phyloP scores from a whole-genome alignment of 2,888 invertebrate species.

The Dryococelus australis region DNA sequence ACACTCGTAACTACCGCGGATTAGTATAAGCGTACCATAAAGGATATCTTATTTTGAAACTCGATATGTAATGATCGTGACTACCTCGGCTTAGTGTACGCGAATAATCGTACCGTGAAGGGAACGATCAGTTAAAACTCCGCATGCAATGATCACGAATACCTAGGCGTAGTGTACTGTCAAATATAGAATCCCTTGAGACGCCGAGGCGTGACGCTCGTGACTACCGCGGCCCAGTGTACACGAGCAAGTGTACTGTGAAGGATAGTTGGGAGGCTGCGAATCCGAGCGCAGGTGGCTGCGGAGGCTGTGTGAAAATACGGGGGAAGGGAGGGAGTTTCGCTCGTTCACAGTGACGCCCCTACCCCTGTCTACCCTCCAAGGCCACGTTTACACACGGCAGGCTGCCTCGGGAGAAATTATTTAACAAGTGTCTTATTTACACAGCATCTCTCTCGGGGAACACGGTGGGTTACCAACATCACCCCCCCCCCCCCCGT shows the following conservation, averaged over 20 bases:
- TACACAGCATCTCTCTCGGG: not conserved
- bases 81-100: not conserved
- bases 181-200: not conserved
- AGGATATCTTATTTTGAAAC: not conserved
- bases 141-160: no score
- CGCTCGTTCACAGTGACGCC: not conserved
- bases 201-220: not conserved
- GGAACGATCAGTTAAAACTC: no score
- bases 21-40: not conserved
- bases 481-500: no score
- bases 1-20: not conserved
- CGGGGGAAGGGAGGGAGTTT: not conserved
- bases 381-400: not conserved
- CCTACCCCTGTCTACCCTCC: not conserved
- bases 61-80: not conserved
- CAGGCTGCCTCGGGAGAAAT: not conserved
- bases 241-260: not conserved
- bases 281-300: not conserved
- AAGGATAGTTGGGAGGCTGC: not conserved
- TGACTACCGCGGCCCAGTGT: not conserved
- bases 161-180: no score
- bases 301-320: not conserved
- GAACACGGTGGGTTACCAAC: not conserved
- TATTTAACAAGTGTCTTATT: constrained; percentile 16
- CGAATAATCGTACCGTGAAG: not conserved